A percentile compares a stretch with the other conserved stretches of the same genome.
Conservation (phyloP, 1,140 invertebrate species). For the Callitettix versicolor region DNA sequence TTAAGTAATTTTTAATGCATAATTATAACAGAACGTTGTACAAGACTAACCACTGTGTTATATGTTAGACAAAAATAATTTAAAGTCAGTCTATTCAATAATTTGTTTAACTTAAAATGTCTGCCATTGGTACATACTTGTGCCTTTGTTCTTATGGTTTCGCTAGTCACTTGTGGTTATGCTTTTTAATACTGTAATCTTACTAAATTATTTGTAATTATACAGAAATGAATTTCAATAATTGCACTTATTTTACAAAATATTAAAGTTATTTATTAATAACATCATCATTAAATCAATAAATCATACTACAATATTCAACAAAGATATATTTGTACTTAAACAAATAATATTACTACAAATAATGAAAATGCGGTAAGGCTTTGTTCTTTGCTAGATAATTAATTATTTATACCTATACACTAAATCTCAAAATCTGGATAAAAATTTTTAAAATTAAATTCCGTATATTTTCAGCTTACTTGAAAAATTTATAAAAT, state of each 20-base stretch:
- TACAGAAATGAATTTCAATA: neutral
- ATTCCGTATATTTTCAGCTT: too few relatives aligned
- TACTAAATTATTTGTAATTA: neutral
- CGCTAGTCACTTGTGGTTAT: too few relatives aligned
- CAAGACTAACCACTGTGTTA: too few relatives aligned
- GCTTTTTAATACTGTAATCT: too few relatives aligned
- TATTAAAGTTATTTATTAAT: neutral
- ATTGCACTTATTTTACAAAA: constrained; percentile 9
- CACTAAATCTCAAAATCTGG: neutral
- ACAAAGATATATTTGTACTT: neutral
- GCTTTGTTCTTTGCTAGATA: neutral
- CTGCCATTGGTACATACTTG: too few relatives aligned
- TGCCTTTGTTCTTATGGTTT: too few relatives aligned
- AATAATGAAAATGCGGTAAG: neutral
- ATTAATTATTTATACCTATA: neutral
- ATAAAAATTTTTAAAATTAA: neutral
- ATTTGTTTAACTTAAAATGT: too few relatives aligned
- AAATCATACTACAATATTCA: neutral
- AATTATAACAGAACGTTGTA: too few relatives aligned
- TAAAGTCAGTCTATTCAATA: too few relatives aligned
- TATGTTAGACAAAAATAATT: too few relatives aligned
- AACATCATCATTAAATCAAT: neutral
- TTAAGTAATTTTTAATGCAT: too few relatives aligned
- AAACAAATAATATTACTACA: constrained; percentile 2
- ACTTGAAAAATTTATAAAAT: too few relatives aligned